These are phyloP conservation scores for Spisula subtruncata DNA, from an alignment of 2,888 invertebrate species.

Conservation along the genomic window DNA sequence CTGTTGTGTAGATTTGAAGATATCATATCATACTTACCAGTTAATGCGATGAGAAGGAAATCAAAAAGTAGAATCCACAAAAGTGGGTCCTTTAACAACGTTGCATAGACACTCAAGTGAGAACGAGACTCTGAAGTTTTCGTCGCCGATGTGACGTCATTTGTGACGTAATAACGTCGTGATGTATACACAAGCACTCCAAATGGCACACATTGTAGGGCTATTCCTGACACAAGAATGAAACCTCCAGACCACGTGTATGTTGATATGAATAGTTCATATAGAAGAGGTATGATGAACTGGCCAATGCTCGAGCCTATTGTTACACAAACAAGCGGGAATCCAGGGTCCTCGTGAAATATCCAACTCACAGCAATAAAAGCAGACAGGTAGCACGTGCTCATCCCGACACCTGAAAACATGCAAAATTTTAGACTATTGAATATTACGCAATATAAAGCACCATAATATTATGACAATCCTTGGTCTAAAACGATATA, in stretches of 20 bases:
- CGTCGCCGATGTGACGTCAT: background rate
- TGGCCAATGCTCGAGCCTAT: slow-evolving; percentile 64
- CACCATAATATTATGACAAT: too few species aligned
- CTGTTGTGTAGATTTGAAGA: too few species aligned
- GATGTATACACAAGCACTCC: background rate
- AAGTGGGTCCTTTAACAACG: slow-evolving; percentile 43
- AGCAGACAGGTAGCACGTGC: slow-evolving; percentile 39
- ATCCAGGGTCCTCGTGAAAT: slow-evolving; percentile 58
- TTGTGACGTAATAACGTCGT: slow-evolving; percentile 32
- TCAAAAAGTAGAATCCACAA: slow-evolving; percentile 40
- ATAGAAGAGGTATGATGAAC: slow-evolving; percentile 46
- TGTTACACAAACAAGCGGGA: slow-evolving; percentile 58
- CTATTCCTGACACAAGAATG: slow-evolving; percentile 19
- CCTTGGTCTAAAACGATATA: too few species aligned
- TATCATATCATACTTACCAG: slow-evolving; percentile 22
- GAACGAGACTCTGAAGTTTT: background rate
- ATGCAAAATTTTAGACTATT: too few species aligned
- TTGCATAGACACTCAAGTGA: slow-evolving; percentile 20
- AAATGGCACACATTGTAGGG: background rate
- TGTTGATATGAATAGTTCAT: slow-evolving; percentile 44
- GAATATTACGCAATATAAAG: too few species aligned
- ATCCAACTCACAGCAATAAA: slow-evolving; percentile 51
- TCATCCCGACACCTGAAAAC: slow-evolving; percentile 47
- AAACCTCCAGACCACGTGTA: slow-evolving; percentile 53
- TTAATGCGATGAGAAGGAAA: slow-evolving; percentile 45